These are phyloP conservation scores for Cyprinodon brontotheroides DNA, from an alignment of 2,113 vertebrate genomes.

Conservation along the genomic window DNA sequence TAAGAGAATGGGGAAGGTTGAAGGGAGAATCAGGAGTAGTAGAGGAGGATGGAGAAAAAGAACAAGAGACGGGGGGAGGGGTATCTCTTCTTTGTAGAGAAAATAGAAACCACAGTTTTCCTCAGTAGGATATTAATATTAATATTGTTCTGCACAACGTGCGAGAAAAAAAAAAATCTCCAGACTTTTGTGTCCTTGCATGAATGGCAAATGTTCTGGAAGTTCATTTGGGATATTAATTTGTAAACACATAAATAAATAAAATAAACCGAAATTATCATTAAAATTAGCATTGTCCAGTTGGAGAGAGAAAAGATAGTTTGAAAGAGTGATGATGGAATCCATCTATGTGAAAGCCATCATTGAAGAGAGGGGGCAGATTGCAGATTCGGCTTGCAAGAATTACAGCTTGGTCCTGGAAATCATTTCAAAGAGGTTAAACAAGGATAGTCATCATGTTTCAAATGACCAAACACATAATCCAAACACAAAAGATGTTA, in stretches of 20 bases:
- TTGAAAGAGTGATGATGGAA: no score
- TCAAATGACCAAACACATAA: no score
- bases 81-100: conserved; percentile 25
- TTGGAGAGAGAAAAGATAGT: no score
- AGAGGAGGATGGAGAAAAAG: not conserved
- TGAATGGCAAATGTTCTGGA: not conserved
- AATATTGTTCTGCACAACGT: conserved; percentile 23
- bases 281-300: no score
- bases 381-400: no score
- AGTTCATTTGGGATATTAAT: not conserved
- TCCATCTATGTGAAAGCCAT: no score
- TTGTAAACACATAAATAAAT: not conserved
- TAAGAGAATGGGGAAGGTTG: not conserved
- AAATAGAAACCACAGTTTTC: conserved; percentile 39
- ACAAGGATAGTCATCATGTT: no score
- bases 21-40: not conserved
- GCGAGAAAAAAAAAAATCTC: conserved; percentile 20
- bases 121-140: conserved; percentile 46
- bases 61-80: conserved; percentile 5
- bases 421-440: no score
- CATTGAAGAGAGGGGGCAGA: no score
- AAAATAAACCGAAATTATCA: no score
- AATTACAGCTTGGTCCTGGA: no score
- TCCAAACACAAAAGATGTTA: no score
- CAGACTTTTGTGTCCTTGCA: not conserved